These are phyloP conservation scores for Drosophila baimaii DNA, from an alignment of 1,140 invertebrate species.

Conservation along the genomic window DNA sequence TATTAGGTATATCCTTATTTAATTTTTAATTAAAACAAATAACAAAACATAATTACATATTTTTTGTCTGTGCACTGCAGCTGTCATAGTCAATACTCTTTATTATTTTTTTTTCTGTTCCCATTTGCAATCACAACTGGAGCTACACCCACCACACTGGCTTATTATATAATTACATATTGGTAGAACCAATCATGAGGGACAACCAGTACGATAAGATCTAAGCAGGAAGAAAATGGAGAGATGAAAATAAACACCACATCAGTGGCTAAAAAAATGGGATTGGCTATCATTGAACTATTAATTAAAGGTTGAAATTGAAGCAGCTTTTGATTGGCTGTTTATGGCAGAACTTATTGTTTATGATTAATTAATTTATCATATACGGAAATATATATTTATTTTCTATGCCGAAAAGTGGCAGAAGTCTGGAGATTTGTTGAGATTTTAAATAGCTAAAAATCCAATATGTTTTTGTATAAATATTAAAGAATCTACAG, in stretches of 20 bases:
- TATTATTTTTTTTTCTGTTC: constrained; percentile 26
- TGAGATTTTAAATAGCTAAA: too few relatives aligned
- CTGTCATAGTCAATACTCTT: constrained; percentile 50
- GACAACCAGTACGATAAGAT: constrained; percentile 41
- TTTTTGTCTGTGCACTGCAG: constrained; percentile 10
- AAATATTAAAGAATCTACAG: too few relatives aligned
- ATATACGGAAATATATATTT: too few relatives aligned
- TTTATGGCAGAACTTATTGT: not conserved
- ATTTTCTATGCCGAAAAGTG: too few relatives aligned
- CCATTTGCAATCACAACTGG: constrained; percentile 47
- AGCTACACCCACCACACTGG: constrained; percentile 39
- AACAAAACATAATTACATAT: not conserved
- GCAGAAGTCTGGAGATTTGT: too few relatives aligned
- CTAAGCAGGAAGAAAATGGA: constrained; percentile 38
- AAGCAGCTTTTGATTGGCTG: not conserved
- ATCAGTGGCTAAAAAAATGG: constrained; percentile 27
- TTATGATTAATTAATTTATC: not conserved
- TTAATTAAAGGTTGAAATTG: not conserved
- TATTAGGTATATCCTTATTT: too few relatives aligned
- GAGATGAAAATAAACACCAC: not conserved
- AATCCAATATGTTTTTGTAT: too few relatives aligned
- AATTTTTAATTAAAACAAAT: too few relatives aligned
- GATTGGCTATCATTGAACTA: constrained; percentile 10
- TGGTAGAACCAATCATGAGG: constrained; percentile 18
- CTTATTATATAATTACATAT: constrained; percentile 14